Base-by-base conservation (phyloP, 2,113 vertebrate species). In the Bagarius yarrelli region DNA sequence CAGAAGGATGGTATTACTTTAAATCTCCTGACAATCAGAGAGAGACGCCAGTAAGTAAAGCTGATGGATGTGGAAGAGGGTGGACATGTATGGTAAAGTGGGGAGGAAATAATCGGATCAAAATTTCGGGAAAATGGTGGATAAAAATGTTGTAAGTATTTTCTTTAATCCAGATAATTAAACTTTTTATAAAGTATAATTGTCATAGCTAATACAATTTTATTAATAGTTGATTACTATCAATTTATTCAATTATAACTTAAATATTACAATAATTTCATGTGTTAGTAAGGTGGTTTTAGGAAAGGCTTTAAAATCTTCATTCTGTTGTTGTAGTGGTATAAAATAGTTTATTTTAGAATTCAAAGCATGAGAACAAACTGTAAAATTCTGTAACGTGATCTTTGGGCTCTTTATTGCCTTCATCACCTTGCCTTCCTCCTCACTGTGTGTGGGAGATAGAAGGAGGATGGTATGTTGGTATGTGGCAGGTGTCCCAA, bases 381-480 rank as follows among this genome's bases (percentile, higher is more conserved):
- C 63, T 23, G 32, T 66, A 30, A 36, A 36, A 36, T 21, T 66
- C 63, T 66, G 19, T 36, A 66, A 66, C 34, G 32, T 66, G 32
- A 66, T 36, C 63, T 66, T 66, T 66, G 63, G 34, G 34, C 19
- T 23, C 18, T 66, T 36, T 32, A 2, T 66, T 66, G 63, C 63
- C 63, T 66, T 18, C 19, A 9, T 40, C 32, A 66, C 32, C 63
- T 21, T 36, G 30, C 32, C 63, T 21, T 36, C 63, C 63, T 66
- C 18, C 63, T 40, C 32, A 66, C 32, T 9, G 63, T 66, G 32
- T 66, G 63, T 66, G 63, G 63, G 63, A 66, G 63, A 66, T 36
- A 34, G 32, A 34, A 34, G 32, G 32, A 34, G 63, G 63, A 36
- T 36, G 59, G 59, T 27, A 27, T 60, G 59, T 60, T 60, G 63